These are phyloP conservation scores for Leptopilina clavipes DNA, from an alignment of 1,140 invertebrate species.

Conservation along the genomic window DNA sequence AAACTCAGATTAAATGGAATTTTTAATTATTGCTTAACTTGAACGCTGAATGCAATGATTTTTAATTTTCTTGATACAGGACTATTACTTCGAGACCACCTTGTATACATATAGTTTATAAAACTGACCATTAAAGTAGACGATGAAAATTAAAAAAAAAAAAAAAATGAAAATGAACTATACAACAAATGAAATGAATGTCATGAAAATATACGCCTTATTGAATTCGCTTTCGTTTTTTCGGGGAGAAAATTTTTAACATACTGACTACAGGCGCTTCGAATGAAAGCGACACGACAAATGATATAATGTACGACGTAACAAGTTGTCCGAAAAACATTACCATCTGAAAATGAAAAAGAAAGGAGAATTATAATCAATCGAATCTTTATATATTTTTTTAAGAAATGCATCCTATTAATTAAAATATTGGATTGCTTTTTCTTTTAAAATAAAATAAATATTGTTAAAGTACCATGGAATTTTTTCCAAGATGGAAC, in stretches of 20 bases:
- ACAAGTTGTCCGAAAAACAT: constrained; percentile 86
- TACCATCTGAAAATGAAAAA: constrained; percentile 78
- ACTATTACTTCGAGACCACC: too few relatives aligned
- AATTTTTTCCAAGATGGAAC: constrained; percentile 84
- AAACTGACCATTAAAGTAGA: constrained; percentile 14
- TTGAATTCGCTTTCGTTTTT: constrained; percentile 76
- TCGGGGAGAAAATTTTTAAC: constrained; percentile 86
- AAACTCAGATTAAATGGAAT: too few relatives aligned
- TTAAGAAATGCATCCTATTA: constrained; percentile 33
- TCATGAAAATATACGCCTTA: constrained; percentile 9
- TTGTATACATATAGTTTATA: not conserved
- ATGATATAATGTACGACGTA: constrained; percentile 84
- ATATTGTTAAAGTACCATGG: constrained; percentile 76
- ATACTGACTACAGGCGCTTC: constrained; percentile 90
- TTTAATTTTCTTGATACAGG: too few relatives aligned
- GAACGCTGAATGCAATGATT: too few relatives aligned
- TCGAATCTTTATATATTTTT: not conserved
- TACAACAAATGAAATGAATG: constrained; percentile 17
- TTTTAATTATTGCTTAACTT: too few relatives aligned
- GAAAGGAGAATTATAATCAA: not conserved
- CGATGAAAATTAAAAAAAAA: constrained; percentile 35
- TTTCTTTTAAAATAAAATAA: constrained; percentile 33
- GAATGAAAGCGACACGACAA: constrained; percentile 85
- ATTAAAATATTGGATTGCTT: too few relatives aligned
- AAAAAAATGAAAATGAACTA: constrained; percentile 36